These are phyloP conservation scores for Phlogophora meticulosa DNA, from an alignment of 2,888 invertebrate genomes.

Conservation along the genomic window DNA sequence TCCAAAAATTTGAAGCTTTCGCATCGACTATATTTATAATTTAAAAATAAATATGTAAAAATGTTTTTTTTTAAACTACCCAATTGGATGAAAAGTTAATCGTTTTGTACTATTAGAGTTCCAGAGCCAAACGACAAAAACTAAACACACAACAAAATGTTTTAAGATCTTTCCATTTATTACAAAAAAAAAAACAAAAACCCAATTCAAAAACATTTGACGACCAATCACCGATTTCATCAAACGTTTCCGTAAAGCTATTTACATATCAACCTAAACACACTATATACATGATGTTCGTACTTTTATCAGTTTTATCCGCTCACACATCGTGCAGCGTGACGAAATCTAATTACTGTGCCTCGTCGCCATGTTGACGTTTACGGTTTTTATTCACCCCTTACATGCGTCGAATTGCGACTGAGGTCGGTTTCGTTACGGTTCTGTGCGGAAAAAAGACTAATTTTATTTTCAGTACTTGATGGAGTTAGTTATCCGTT, in stretches of 20 bases:
- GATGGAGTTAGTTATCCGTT: constrained; percentile 29
- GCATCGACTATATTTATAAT: too few species aligned
- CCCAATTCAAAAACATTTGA: too few species aligned
- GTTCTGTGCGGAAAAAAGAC: constrained; percentile 43
- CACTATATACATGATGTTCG: constrained; percentile 44
- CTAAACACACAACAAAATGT: too few species aligned
- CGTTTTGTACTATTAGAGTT: too few species aligned
- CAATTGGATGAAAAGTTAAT: too few species aligned
- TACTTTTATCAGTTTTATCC: constrained; percentile 62
- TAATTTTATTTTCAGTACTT: constrained; percentile 44
- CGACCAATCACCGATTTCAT: constrained; percentile 3
- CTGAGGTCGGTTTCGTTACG: constrained; percentile 53
- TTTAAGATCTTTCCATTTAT: too few species aligned
- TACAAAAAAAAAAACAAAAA: too few species aligned
- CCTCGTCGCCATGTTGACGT: constrained; percentile 64
- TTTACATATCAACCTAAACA: constrained; percentile 39
- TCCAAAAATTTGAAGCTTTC: too few species aligned
- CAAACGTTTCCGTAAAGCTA: constrained; percentile 3
- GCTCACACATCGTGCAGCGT: constrained; percentile 48
- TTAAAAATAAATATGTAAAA: too few species aligned
- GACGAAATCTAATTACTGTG: constrained; percentile 71
- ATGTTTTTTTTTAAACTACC: too few species aligned
- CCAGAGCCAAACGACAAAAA: too few species aligned
- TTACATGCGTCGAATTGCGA: constrained; percentile 64
- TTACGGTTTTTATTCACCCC: constrained; percentile 65